Evolutionary conservation across 2,797 vertebrate species (phyloP).

Genomic region (Sebastes nivosus): DNA sequence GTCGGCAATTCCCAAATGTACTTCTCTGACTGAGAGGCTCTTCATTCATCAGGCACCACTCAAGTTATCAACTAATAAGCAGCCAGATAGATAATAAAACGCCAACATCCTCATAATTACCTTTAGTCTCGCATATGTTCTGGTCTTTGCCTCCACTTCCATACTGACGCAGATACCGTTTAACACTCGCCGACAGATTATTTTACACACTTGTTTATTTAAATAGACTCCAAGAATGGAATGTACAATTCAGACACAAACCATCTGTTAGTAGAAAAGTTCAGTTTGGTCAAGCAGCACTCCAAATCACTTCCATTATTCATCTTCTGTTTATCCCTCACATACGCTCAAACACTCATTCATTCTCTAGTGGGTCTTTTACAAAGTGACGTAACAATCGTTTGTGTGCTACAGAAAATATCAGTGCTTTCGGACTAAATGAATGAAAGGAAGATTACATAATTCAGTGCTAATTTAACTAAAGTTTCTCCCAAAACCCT

Average conservation of each 20-base stretch:
- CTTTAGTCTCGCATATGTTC: conserved; percentile 1
- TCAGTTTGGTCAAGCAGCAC: conserved; percentile 71
- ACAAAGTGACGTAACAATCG: conserved; percentile 55
- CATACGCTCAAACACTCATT: conserved; percentile 22
- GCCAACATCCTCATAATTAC: background rate
- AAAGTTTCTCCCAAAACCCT: conserved; percentile 29
- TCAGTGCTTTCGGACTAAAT: conserved; percentile 70
- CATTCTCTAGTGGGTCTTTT: conserved; percentile 46
- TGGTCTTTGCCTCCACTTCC: background rate
- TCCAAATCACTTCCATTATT: conserved; percentile 41
- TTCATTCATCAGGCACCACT: conserved; percentile 8
- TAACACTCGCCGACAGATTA: background rate
- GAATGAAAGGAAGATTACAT: conserved; percentile 51
- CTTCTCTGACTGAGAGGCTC: background rate
- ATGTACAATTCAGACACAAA: conserved; percentile 74
- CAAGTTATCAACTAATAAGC: background rate
- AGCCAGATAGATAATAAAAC: background rate
- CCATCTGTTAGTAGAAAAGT: conserved; percentile 65
- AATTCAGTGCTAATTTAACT: conserved; percentile 59
- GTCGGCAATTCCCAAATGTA: background rate
- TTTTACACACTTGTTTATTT: conserved; percentile 77
- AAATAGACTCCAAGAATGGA: conserved; percentile 75
- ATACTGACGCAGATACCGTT: background rate
- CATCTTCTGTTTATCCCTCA: background rate
- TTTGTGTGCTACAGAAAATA: conserved; percentile 65